These are phyloP conservation scores for Drosophila setifemur DNA, from an alignment of 1,140 invertebrate genomes.

Conservation along the genomic window DNA sequence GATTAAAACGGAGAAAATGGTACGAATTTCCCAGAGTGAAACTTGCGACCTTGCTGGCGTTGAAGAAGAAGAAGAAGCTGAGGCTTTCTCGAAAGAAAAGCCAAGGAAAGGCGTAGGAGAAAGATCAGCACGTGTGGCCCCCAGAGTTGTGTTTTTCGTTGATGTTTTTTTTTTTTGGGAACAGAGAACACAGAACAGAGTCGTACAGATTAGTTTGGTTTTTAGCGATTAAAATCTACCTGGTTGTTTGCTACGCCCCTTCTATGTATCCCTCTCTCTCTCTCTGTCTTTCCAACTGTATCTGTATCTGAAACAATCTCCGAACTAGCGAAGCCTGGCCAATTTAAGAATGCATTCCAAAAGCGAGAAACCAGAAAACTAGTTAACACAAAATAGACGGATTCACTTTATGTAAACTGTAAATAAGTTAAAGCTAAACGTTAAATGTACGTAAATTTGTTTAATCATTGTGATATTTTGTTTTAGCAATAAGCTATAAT, in stretches of 20 bases:
- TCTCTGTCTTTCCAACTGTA: not conserved
- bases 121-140: conserved; percentile 60
- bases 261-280: not conserved
- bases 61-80: not conserved
- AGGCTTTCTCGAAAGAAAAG: conserved; percentile 5
- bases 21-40: conserved; percentile 32
- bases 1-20: conserved; percentile 15
- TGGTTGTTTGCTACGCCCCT: conserved; percentile 66
- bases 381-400: conserved; percentile 56
- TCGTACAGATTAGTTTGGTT: conserved; percentile 69
- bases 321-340: conserved; percentile 29
- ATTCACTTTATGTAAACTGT: conserved; percentile 33
- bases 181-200: conserved; percentile 48
- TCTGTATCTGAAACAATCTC: conserved; percentile 5
- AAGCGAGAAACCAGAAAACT: conserved; percentile 66
- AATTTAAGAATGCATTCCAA: conserved; percentile 74
- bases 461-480: conserved; percentile 78
- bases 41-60: conserved; percentile 38
- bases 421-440: conserved; percentile 48
- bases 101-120: conserved; percentile 13
- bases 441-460: conserved; percentile 62
- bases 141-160: conserved; percentile 9
- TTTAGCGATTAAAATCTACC: conserved; percentile 70
- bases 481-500: conserved; percentile 66
- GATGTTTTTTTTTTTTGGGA: conserved; percentile 15